Conservation (phyloP, 2,113 vertebrate genomes). For the Mesocricetus auratus region DNA sequence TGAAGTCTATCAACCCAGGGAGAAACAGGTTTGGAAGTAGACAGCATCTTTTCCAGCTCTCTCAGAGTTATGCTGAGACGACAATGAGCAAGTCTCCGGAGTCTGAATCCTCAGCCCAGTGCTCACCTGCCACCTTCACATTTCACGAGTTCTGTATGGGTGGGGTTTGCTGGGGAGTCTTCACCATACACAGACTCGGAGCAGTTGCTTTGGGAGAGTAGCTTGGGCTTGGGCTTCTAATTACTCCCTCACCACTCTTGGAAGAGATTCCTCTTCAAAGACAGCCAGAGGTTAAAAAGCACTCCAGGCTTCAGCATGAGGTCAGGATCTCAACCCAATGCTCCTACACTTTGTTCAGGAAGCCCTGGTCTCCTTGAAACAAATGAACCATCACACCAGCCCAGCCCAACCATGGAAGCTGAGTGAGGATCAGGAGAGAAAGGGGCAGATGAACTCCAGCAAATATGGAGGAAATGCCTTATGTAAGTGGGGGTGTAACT, state of each 20-base stretch:
- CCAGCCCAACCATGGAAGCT: accelerated
- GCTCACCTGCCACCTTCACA: accelerated
- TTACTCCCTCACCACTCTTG: accelerated
- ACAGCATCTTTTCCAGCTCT: not conserved
- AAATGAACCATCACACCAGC: not conserved
- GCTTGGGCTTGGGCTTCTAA: not conserved
- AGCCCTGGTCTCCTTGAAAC: accelerated
- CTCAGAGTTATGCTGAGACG: accelerated
- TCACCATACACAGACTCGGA: too few relatives aligned
- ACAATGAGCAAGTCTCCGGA: not conserved
- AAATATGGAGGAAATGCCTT: accelerated
- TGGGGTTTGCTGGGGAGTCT: not conserved
- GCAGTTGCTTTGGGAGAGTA: not conserved
- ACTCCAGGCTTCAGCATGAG: not conserved
- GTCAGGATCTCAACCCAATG: not conserved
- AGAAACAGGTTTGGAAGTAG: not conserved
- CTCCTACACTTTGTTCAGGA: not conserved
- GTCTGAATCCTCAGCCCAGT: accelerated
- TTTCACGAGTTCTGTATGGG: accelerated
- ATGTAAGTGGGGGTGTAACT: not conserved
- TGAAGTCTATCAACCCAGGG: not conserved
- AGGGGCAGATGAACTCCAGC: accelerated
- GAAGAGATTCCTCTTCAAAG: not conserved
- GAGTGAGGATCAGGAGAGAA: not conserved
- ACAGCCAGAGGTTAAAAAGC: too few relatives aligned